phyloP scores from a whole-genome alignment of 2,113 vertebrate genomes.

The Mirza zaza region DNA sequence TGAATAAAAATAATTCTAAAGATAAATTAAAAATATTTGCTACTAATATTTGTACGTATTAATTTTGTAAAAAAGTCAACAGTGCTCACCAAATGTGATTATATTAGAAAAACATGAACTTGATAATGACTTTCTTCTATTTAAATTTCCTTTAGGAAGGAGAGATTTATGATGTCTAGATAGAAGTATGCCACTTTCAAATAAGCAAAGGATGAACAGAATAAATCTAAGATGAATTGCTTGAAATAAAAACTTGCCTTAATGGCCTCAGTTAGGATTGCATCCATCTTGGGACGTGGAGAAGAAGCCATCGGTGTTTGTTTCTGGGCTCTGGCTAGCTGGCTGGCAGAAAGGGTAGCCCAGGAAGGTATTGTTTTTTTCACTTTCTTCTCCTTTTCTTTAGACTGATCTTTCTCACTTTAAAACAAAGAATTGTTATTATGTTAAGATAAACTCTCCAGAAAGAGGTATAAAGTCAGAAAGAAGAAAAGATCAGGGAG shows the following conservation, averaged over 20 bases:
- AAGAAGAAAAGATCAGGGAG: not conserved
- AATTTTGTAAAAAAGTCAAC: not conserved
- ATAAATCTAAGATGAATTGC: constrained; percentile 38
- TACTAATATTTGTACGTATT: not conserved
- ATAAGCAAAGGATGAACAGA: constrained; percentile 38
- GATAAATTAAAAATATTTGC: constrained; percentile 12
- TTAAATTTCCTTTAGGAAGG: constrained; percentile 42
- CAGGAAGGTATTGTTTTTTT: constrained; percentile 96
- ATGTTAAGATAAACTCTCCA: constrained; percentile 49
- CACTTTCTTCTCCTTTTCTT: constrained; percentile 95
- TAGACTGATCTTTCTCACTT: constrained; percentile 93
- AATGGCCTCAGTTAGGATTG: constrained; percentile 95
- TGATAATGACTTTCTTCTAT: constrained; percentile 4
- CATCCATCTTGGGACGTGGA: constrained; percentile 94
- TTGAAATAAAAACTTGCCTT: constrained; percentile 84
- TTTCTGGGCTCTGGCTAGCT: constrained; percentile 91
- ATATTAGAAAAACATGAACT: not conserved
- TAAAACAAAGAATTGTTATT: constrained; percentile 64
- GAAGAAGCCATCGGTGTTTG: constrained; percentile 89
- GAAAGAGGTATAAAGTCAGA: constrained; percentile 46
- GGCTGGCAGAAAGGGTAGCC: constrained; percentile 93
- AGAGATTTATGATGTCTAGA: constrained; percentile 8
- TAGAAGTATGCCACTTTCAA: constrained; percentile 40
- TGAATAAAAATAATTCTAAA: not conserved
- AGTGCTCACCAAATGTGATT: constrained; percentile 6